Percentiles rank a stretch among this genome's conserved stretches.
Evolutionary conservation across 2,888 invertebrate species (phyloP).

Genomic region (Tanypteryx hageni): DNA sequence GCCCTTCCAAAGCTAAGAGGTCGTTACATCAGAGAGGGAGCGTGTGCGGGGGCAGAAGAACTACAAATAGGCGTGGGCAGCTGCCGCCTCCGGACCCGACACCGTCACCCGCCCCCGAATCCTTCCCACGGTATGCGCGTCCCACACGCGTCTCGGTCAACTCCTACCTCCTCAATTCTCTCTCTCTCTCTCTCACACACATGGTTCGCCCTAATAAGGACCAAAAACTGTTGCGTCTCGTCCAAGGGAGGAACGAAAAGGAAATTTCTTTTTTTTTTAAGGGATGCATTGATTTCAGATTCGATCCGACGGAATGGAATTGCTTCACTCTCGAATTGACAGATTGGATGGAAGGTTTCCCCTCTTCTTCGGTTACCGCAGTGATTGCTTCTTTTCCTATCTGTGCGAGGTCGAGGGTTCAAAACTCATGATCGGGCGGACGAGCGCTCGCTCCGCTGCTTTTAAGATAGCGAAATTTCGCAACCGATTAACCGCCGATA

Average conservation of each 20-base stretch:
- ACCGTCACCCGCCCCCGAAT: neutral
- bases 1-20: neutral
- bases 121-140: neutral
- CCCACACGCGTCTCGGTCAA: neutral
- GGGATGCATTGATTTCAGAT: no score
- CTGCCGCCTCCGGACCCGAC: neutral
- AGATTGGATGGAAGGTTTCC: neutral
- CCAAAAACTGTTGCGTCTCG: neutral
- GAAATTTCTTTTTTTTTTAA: no score
- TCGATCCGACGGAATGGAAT: neutral
- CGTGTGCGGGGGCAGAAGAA: slow-evolving; percentile 1
- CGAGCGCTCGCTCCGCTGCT: neutral
- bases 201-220: slow-evolving; percentile 5
- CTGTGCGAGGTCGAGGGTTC: neutral
- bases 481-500: neutral
- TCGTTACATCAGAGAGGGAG: slow-evolving; percentile 9
- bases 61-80: slow-evolving; percentile 41
- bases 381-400: slow-evolving; percentile 7
- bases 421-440: neutral
- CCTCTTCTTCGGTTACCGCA: neutral
- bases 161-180: neutral
- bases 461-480: neutral
- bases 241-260: neutral
- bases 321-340: neutral
- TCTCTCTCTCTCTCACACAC: neutral